Percentiles rank a stretch among this genome's conserved stretches.
Evolutionary conservation across 1,140 invertebrate genomes (phyloP).

Genomic region (Palaemon carinicauda): DNA sequence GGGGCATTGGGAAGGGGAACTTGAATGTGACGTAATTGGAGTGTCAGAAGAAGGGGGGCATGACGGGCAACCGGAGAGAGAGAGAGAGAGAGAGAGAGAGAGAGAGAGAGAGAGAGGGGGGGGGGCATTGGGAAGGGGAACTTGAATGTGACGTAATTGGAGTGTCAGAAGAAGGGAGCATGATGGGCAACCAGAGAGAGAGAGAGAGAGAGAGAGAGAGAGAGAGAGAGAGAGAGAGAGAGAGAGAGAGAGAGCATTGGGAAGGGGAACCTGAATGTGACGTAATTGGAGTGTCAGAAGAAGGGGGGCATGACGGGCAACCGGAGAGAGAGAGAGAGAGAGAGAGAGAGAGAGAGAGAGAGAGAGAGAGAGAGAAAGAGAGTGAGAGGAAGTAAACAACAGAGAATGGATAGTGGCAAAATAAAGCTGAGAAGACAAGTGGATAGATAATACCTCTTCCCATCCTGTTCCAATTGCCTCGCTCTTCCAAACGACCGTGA

Average conservation of each 20-base stretch:
- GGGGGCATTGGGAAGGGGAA: neutral
- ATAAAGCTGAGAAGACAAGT: neutral
- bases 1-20: neutral
- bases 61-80: too few relatives aligned
- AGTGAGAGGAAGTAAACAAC: neutral
- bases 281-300: neutral
- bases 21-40: too few relatives aligned
- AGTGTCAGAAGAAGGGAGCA: too few relatives aligned
- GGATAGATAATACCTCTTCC: neutral
- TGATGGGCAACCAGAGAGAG: too few relatives aligned
- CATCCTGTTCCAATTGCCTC: neutral
- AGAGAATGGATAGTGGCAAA: neutral
- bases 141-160: too few relatives aligned
- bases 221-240: too few relatives aligned
- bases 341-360: neutral
- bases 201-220: too few relatives aligned
- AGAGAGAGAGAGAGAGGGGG: too few relatives aligned
- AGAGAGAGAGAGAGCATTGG: neutral
- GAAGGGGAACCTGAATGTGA: neutral
- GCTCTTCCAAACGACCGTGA: constrained; percentile 33
- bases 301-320: too few relatives aligned
- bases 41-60: too few relatives aligned
- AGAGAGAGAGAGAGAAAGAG: constrained; percentile 7
- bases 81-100: too few relatives aligned
- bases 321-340: too few relatives aligned